Percentiles rank a stretch among this genome's conserved stretches.
Evolutionary conservation across 2,888 invertebrate genomes (phyloP).

Genomic region (Crioceris asparagi): DNA sequence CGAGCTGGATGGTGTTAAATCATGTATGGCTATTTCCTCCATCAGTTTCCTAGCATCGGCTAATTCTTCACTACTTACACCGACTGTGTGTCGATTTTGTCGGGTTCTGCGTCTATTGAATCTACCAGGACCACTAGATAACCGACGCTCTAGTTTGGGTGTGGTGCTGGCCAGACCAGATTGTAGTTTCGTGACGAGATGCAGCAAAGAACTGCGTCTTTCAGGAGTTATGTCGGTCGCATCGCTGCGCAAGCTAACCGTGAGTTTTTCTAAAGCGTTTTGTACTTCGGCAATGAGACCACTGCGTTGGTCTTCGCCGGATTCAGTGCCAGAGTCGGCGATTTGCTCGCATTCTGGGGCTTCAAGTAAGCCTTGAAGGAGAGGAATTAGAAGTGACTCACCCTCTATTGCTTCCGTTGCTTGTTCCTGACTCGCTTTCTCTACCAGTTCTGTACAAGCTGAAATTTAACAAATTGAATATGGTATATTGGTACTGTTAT

Average conservation of each 20-base stretch:
- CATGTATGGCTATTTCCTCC: constrained; percentile 48
- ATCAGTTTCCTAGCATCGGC: constrained; percentile 67
- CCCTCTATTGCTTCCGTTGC: constrained; percentile 42
- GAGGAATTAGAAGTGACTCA: constrained; percentile 64
- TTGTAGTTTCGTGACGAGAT: constrained; percentile 63
- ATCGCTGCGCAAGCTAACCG: constrained; percentile 37
- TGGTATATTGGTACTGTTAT: too few species aligned
- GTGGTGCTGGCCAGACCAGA: constrained; percentile 33
- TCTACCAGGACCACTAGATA: constrained; percentile 35
- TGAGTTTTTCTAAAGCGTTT: constrained; percentile 33
- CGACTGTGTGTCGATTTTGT: constrained; percentile 68
- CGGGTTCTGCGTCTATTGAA: constrained; percentile 44
- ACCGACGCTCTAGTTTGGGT: constrained; percentile 38
- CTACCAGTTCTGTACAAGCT: constrained; percentile 44
- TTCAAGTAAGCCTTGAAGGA: constrained; percentile 56
- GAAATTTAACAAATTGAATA: too few species aligned
- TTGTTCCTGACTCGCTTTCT: constrained; percentile 35
- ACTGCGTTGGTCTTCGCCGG: constrained; percentile 55
- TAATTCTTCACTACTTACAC: constrained; percentile 71
- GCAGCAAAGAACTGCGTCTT: constrained; percentile 64
- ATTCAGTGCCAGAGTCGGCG: constrained; percentile 56
- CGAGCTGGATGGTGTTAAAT: constrained; percentile 23
- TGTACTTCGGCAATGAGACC: constrained; percentile 45
- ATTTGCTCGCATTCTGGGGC: constrained; percentile 36
- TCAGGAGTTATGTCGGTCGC: constrained; percentile 45